Base-by-base conservation (phyloP, 1,140 invertebrate genomes). In the Drosophila serrata region DNA sequence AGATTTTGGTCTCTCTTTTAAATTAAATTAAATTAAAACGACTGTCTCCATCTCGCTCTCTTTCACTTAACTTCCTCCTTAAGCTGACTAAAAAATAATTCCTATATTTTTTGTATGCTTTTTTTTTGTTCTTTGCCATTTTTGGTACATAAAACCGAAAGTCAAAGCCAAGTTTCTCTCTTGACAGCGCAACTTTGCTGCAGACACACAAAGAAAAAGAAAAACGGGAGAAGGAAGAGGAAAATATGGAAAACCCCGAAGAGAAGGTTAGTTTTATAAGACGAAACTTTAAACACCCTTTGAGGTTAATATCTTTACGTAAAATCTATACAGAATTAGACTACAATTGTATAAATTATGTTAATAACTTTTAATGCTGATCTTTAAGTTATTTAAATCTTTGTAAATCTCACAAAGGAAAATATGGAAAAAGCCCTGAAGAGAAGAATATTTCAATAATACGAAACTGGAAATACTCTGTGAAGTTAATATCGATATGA, bases 11-110 rank as follows among this genome's bases (percentile, higher is more conserved):
- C 35, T 39, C 46, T 7, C 39, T 35, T 39, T 56, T 13, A 43
- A 68, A 67, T 70, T 70, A n/a, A n/a, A n/a, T n/a, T n/a, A 67
- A 70, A 70, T 70, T 70, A 70, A 70, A 70, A 69, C 60, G 35
- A 43, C 65, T 63, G 59, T 42, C 59, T 48, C 24, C 13, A 24
- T 17, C 19, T 17, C 19, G 17, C 53, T 56, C 24, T 51, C 29
- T 4, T 69, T 51, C 45, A 53, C 48, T 65, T 53, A 70, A 69
- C 48, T 70, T 56, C 2, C 45, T 53, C 37, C 60, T 42, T 35
- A 67, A 69, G 63, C 63, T 56, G 62, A 70, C 67, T 60, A 72
- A 72, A n/a, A 74, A 74, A 61, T 61, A 73, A 51, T 73, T 51
- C 31, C 24, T 12, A 9, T 11, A 29, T 48, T 24, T 24, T 24